Evolutionary conservation across 2,797 vertebrate species (phyloP).

Genomic region (Peromyscus nudipes): DNA sequence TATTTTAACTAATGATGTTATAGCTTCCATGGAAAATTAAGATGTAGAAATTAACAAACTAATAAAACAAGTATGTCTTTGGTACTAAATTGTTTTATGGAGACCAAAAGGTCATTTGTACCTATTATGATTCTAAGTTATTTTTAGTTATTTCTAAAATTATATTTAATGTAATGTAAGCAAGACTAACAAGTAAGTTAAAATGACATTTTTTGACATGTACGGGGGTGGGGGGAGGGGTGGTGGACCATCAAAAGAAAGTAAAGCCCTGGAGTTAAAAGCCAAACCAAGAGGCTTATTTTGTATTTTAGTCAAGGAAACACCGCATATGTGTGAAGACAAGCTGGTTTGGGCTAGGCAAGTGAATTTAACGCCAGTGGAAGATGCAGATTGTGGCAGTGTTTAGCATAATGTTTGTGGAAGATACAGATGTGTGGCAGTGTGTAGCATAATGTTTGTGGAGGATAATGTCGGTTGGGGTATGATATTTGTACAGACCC

Average conservation of each 20-base stretch:
- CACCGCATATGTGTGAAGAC: background rate
- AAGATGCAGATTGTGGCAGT: background rate
- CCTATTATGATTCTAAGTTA: background rate
- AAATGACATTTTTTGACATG: background rate
- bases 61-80: background rate
- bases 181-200: background rate
- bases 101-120: background rate
- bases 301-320: background rate
- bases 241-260: background rate
- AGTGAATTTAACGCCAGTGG: background rate
- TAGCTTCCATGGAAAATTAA: background rate
- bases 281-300: background rate
- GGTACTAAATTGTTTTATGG: background rate
- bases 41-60: background rate
- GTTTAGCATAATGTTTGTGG: no score
- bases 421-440: background rate
- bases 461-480: no score
- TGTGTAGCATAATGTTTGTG: accelerated
- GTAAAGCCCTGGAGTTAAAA: background rate
- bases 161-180: background rate
- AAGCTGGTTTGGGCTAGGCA: background rate
- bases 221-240: accelerated
- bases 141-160: background rate
- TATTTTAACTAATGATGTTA: background rate
- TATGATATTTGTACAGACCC: background rate